Evolutionary conservation across 2,888 invertebrate species (phyloP).

Genomic region (Ommatoiulus sabulosus): DNA sequence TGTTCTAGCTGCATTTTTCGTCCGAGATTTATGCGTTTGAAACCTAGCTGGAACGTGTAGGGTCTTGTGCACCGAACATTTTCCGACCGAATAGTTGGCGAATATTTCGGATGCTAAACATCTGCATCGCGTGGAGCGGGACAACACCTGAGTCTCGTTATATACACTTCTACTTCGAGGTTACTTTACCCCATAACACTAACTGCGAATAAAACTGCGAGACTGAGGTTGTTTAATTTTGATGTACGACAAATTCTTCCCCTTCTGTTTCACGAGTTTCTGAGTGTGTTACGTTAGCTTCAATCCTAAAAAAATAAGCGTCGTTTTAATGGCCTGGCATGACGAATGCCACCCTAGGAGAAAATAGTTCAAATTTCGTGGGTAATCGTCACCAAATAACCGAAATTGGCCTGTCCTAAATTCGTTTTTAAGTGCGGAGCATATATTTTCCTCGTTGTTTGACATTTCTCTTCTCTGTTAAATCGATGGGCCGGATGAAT

Average conservation of each 20-base stretch:
- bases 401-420: constrained; percentile 14
- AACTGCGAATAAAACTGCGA: not conserved
- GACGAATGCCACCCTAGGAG: constrained; percentile 23
- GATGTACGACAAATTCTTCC: not conserved
- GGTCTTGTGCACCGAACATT: not conserved
- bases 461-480: not conserved
- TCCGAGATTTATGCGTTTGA: not conserved
- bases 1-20: constrained; percentile 9
- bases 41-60: not conserved
- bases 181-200: not conserved
- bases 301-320: constrained; percentile 4
- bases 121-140: not conserved
- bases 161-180: not conserved
- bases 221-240: not conserved
- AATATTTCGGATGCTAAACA: not conserved
- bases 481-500: not conserved
- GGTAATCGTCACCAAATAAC: constrained; percentile 30
- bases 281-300: not conserved
- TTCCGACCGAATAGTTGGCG: not conserved
- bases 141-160: constrained; percentile 26
- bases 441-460: not conserved
- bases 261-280: not conserved
- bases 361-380: not conserved
- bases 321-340: constrained; percentile 10
- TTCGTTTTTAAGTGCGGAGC: constrained; percentile 34